These are phyloP conservation scores for Oceanodroma leucorhoa DNA, from an alignment of 2,797 vertebrate genomes.

Conservation along the genomic window DNA sequence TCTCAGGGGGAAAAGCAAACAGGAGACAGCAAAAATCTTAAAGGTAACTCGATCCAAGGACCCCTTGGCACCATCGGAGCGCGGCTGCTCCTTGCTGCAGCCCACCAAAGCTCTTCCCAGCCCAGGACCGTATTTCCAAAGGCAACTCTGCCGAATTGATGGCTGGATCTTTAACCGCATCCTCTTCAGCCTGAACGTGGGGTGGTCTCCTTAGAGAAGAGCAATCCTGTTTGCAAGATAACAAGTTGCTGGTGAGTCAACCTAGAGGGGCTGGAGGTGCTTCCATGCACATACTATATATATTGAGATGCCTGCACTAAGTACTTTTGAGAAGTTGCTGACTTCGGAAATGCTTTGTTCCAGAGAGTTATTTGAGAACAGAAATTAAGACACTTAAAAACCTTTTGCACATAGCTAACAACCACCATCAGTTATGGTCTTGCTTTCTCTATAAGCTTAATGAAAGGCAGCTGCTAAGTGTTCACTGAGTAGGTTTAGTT, in stretches of 20 bases:
- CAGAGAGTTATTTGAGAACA: neutral
- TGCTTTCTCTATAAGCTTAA: neutral
- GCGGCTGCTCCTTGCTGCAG: neutral
- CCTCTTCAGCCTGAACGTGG: neutral
- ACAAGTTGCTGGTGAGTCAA: too few species aligned
- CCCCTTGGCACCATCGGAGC: neutral
- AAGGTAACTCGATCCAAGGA: accelerated
- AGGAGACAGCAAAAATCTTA: neutral
- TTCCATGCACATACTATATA: accelerated
- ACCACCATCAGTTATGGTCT: neutral
- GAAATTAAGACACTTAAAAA: neutral
- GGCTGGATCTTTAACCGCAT: accelerated
- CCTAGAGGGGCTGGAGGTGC: neutral
- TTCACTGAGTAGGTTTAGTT: neutral
- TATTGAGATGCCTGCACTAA: neutral
- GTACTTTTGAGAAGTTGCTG: neutral
- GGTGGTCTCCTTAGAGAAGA: neutral
- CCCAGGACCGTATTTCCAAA: too few species aligned
- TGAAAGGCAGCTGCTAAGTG: neutral
- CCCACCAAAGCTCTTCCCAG: neutral
- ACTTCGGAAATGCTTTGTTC: neutral
- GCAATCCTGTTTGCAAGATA: too few species aligned
- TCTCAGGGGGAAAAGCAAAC: neutral
- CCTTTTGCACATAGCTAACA: neutral
- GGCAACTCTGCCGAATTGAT: accelerated